A percentile compares a stretch with the other conserved stretches of the same genome.
Evolutionary conservation across 2,888 invertebrate genomes (phyloP).

Genomic region (Apeira syringaria): DNA sequence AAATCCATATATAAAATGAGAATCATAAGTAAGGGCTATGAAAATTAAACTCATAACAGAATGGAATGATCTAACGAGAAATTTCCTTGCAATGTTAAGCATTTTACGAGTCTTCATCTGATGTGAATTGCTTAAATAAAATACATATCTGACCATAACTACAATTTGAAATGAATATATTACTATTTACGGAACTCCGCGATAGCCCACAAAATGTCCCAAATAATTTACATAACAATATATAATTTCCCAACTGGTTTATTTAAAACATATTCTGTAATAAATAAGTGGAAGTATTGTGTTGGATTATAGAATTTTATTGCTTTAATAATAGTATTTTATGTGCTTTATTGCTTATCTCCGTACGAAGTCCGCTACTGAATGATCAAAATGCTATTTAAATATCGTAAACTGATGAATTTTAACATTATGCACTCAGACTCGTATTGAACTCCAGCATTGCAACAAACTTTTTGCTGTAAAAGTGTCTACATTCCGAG

Average conservation of each 20-base stretch:
- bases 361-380: constrained; percentile 52
- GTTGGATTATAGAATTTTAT: constrained; percentile 35
- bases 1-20: too few species aligned
- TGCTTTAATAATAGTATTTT: constrained; percentile 30
- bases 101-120: constrained; percentile 18
- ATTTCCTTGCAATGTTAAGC: too few species aligned
- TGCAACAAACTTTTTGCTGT: not conserved
- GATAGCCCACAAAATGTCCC: constrained; percentile 20
- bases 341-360: constrained; percentile 33
- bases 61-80: too few species aligned
- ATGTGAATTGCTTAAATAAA: constrained; percentile 20
- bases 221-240: constrained; percentile 34
- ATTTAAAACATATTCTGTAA: constrained; percentile 44
- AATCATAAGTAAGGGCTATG: too few species aligned
- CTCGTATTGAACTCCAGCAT: not conserved
- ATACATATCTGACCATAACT: constrained; percentile 22
- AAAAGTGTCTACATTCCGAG: not conserved
- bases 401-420: constrained; percentile 37
- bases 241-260: constrained; percentile 35
- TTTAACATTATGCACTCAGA: constrained; percentile 14
- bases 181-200: constrained; percentile 5
- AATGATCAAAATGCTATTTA: constrained; percentile 45
- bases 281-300: constrained; percentile 44
- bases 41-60: too few species aligned
- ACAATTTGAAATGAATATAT: constrained; percentile 25